phyloP scores from a whole-genome alignment of 2,797 vertebrate genomes.

The Myotis myotis region DNA sequence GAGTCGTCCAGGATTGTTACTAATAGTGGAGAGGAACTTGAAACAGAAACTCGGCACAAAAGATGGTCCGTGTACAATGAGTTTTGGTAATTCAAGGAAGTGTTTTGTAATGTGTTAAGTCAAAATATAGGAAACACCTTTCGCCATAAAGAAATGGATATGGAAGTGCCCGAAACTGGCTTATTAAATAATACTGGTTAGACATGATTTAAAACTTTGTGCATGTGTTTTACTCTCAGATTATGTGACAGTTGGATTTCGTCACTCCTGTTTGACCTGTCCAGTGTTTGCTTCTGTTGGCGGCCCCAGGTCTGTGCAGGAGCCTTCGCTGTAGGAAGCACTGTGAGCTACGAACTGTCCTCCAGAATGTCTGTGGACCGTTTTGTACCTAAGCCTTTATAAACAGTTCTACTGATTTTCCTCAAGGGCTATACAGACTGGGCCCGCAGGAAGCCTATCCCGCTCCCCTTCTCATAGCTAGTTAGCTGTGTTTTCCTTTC shows the following conservation, averaged over 20 bases:
- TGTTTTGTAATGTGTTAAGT: not conserved
- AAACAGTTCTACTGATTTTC: not conserved
- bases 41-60: not conserved
- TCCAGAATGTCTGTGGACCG: not conserved
- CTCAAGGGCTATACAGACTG: not conserved
- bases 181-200: not conserved
- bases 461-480: rapidly evolving
- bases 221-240: not conserved
- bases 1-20: not conserved
- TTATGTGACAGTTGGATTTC: not conserved
- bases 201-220: not conserved
- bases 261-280: not conserved
- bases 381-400: not conserved
- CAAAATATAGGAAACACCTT: not conserved
- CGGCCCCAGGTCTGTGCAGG: not conserved
- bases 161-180: not conserved
- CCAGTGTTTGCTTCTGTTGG: not conserved
- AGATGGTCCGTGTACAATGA: not conserved
- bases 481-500: not conserved
- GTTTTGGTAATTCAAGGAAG: not conserved
- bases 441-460: not conserved
- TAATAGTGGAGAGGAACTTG: not conserved
- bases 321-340: rapidly evolving
- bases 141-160: not conserved
- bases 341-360: not conserved